A percentile compares a stretch with the other conserved stretches of the same genome.
Conservation (phyloP, 2,113 vertebrate genomes). For the Poicephalus meyeri region DNA sequence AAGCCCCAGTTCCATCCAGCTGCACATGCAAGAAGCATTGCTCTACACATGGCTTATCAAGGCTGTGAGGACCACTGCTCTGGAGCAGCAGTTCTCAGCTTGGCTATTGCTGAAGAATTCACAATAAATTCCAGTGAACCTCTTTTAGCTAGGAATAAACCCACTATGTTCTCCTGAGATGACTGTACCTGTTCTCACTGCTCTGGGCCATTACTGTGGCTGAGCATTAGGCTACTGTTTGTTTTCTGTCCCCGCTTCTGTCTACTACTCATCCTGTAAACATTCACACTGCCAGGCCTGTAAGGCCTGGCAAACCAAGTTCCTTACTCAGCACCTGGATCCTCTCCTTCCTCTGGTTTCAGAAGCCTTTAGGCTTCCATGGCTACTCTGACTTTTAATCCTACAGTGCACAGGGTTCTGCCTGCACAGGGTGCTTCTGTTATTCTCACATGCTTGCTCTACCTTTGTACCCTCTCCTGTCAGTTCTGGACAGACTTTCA, state of each 20-base stretch:
- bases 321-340: not conserved
- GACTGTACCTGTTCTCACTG: not conserved
- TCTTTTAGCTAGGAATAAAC: not conserved
- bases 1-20: not conserved
- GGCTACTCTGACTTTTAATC: not conserved
- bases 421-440: not conserved
- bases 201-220: not conserved
- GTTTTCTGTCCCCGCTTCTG: not conserved
- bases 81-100: not conserved
- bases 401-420: not conserved
- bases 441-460: not conserved
- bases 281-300: not conserved
- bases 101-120: not conserved
- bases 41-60: not conserved
- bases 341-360: not conserved
- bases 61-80: not conserved
- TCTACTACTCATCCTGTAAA: not conserved
- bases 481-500: not conserved
- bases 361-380: not conserved
- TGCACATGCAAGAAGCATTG: fast-evolving
- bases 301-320: not conserved
- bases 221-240: not conserved
- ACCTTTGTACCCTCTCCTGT: not conserved
- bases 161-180: fast-evolving
- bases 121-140: not conserved